Percentiles rank a stretch among this genome's conserved stretches.
Conservation (phyloP, 2,888 invertebrate genomes). For the Capitulum mitella region DNA sequence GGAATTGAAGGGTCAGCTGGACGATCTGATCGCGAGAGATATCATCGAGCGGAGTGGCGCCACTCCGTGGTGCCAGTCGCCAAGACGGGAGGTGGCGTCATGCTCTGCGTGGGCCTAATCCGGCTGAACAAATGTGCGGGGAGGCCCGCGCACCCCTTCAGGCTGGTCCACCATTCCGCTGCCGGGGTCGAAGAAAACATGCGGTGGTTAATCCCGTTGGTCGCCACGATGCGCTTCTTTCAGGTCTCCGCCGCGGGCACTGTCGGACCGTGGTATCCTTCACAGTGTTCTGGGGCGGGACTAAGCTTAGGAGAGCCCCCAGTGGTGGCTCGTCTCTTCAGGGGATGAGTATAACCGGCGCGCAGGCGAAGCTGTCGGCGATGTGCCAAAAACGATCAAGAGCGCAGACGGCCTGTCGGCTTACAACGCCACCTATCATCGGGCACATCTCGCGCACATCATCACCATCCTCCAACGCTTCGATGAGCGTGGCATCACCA, state of each 20-base stretch:
- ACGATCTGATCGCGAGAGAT: no score
- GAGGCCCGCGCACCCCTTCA: background rate
- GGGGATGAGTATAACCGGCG: background rate
- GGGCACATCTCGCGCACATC: background rate
- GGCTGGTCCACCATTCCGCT: background rate
- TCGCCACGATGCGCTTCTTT: background rate
- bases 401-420: background rate
- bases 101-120: background rate
- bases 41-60: no score
- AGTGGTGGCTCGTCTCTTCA: background rate
- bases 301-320: background rate
- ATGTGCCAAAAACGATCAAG: background rate
- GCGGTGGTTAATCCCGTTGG: background rate
- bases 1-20: no score
- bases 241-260: background rate
- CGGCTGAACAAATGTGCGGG: background rate
- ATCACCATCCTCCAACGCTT: background rate
- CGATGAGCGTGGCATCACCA: background rate
- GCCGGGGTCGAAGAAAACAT: no score
- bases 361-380: background rate
- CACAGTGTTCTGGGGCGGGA: background rate
- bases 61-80: background rate
- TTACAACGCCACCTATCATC: background rate
- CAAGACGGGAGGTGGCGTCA: background rate
- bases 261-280: background rate